Evolutionary conservation across 2,888 invertebrate genomes (phyloP), one percentile per base, ranked within the genome.

Genomic region (Cataglyphis altisquamis): DNA sequence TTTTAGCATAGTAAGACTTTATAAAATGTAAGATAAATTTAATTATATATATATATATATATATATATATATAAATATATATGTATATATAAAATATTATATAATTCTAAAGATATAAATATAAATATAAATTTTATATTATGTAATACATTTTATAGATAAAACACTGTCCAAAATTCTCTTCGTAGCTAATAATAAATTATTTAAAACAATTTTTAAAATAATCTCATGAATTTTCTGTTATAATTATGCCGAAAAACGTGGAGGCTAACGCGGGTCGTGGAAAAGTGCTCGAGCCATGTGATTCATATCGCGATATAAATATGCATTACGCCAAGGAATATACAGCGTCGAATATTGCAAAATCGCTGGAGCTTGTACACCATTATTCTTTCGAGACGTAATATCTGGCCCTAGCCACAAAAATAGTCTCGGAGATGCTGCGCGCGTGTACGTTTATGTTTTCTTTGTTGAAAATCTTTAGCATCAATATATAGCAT

Each of bases 271-370:
- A 80, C 60, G 45, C 70, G 21, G 57, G 41, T 68, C 45, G 60
- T 48, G 70, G 70, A 45, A 78, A 70, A 78, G 70, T 78, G 21
- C 21, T 36, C 70, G 60, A 60, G 60, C 36, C 45, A 18, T 45
- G 32, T 80, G 70, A 80, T 80, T 80, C 70, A 80, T 80, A 48
- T n/a, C 45, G 60, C 25, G 45, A 70, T 80, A 68, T 77, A 80
- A 80, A 80, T 80, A 80, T 80, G 78, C 78, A 70, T 80, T 80
- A 70, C 45, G 60, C 78, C 60, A 60, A 80, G 78, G 70, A 80
- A 80, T 70, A 62, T 80, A 70, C 60, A 70, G 70, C 78, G 60
- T 62, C 70, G 70, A 80, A 80, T 80, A 80, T 80, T 80, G 45
- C 78, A 70, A 80, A 70, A 80, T 80, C 70, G 78, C 45, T 45